A percentile compares a stretch with the other conserved stretches of the same genome.
These are phyloP conservation scores for Drosophila neonasuta DNA, from an alignment of 2,888 invertebrate species.

Conservation along the genomic window DNA sequence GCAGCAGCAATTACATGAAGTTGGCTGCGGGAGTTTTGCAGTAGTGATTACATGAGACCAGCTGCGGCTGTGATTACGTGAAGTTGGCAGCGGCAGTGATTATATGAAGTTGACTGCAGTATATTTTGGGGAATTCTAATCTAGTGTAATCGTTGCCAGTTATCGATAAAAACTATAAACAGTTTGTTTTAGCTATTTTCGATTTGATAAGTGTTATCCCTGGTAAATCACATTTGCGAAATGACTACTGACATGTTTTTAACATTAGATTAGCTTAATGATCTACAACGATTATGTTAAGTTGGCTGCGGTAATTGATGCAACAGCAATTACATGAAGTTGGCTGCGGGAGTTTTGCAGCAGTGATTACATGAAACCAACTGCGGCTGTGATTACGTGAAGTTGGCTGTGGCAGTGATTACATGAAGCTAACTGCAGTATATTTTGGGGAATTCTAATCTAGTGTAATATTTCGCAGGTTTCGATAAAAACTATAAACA, in stretches of 20 bases:
- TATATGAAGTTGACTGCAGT: not conserved
- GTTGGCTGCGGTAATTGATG: slow-evolving; percentile 6
- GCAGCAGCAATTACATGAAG: slow-evolving; percentile 1
- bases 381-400: not conserved
- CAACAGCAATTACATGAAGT: slow-evolving; percentile 1
- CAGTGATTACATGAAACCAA: too few relatives aligned
- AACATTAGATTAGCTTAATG: slow-evolving; percentile 1
- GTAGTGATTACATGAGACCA: too few relatives aligned
- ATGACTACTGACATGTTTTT: slow-evolving; percentile 6
- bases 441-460: not conserved
- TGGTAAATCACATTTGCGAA: not conserved
- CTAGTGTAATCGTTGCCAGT: not conserved
- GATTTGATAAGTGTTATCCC: too few relatives aligned
- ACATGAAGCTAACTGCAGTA: not conserved
- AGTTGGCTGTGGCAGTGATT: not conserved
- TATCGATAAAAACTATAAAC: not conserved
- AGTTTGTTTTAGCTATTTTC: too few relatives aligned
- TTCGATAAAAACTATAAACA: not conserved
- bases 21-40: not conserved
- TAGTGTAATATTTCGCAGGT: not conserved
- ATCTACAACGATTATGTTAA: not conserved
- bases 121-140: not conserved
- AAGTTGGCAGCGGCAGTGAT: not conserved
- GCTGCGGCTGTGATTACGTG: not conserved
- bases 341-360: not conserved